A percentile compares a stretch with the other conserved stretches of the same genome.
phyloP scores from a whole-genome alignment of 2,797 vertebrate genomes.

The Myotis vivesi region DNA sequence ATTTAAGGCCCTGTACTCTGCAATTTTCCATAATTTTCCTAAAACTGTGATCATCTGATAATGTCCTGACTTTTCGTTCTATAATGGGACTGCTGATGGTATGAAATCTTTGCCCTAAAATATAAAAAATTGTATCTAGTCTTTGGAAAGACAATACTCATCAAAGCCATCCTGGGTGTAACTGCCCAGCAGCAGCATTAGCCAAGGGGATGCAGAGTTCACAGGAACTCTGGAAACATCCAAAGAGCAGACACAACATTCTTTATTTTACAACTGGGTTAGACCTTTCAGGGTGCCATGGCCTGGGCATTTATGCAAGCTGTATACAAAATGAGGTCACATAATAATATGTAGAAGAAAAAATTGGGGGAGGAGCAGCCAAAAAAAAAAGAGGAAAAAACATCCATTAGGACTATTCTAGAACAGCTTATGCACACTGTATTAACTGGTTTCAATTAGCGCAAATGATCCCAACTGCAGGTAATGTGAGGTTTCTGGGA shows the following conservation, averaged over 20 bases:
- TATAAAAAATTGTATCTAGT: conserved; percentile 38
- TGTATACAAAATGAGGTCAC: conserved; percentile 11
- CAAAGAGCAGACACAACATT: conserved; percentile 1
- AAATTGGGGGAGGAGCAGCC: neutral
- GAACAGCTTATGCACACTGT: neutral
- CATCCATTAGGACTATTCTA: neutral
- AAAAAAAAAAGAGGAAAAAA: neutral
- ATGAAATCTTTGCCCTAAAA: conserved; percentile 44
- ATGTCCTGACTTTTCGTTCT: conserved; percentile 43
- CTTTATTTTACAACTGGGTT: conserved; percentile 17
- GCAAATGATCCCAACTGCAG: neutral
- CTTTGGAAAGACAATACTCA: conserved; percentile 34
- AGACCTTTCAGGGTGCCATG: neutral
- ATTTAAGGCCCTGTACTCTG: conserved; percentile 18
- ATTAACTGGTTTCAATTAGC: conserved; percentile 42
- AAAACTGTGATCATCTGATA: conserved; percentile 54
- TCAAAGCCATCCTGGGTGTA: neutral
- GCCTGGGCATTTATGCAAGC: neutral
- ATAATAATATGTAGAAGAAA: neutral
- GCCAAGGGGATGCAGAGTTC: neutral
- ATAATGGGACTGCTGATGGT: conserved; percentile 5
- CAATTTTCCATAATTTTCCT: conserved; percentile 58
- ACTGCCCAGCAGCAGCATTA: conserved; percentile 37
- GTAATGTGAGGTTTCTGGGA: neutral
- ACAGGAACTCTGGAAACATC: conserved; percentile 6